phyloP scores from a whole-genome alignment of 2,888 invertebrate species.

The Ptychoptera albimana region DNA sequence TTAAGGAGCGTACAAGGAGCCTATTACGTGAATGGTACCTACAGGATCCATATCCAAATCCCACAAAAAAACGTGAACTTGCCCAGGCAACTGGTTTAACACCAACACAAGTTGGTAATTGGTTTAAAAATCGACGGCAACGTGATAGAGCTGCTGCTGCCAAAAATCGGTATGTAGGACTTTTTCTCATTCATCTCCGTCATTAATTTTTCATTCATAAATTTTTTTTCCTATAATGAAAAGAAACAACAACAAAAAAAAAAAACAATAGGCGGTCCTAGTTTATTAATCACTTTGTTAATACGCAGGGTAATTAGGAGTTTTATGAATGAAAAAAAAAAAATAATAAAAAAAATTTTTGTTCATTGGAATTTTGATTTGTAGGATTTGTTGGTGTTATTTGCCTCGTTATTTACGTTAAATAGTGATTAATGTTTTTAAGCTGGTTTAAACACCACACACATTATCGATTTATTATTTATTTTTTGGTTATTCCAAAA shows the following conservation, averaged over 20 bases:
- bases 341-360: no score
- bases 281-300: no score
- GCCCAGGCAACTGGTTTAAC: conserved; percentile 83
- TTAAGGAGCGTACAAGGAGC: conserved; percentile 89
- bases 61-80: conserved; percentile 80
- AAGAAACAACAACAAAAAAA: background rate
- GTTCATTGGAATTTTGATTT: no score
- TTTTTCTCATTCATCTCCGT: background rate
- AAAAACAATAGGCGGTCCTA: no score
- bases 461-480: no score
- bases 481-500: no score
- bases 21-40: conserved; percentile 95
- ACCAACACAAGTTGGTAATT: conserved; percentile 85
- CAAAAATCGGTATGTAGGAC: conserved; percentile 72
- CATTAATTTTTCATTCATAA: background rate
- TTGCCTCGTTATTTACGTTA: no score
- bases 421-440: no score
- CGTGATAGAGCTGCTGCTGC: conserved; percentile 83
- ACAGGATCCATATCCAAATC: conserved; percentile 92
- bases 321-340: background rate
- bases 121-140: conserved; percentile 83
- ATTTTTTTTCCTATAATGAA: background rate
- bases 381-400: no score
- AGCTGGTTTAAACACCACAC: no score
- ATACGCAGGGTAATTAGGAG: background rate